Percentiles rank a stretch among this genome's conserved stretches.
Evolutionary conservation across 2,113 vertebrate genomes (phyloP).

Genomic region (Menidia beryllina): DNA sequence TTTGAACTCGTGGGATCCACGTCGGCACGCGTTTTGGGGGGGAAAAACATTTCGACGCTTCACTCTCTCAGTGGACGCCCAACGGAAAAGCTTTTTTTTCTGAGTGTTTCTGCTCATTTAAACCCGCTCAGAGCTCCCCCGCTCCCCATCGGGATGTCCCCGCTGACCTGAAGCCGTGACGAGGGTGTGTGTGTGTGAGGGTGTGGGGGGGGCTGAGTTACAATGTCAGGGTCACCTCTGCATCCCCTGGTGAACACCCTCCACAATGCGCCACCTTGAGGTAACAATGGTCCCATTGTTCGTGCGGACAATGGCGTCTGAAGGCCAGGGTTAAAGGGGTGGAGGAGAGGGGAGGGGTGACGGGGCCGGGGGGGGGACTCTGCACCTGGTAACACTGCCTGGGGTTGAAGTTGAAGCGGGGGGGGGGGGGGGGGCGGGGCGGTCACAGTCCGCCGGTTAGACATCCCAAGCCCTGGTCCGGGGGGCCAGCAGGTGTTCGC

Average conservation of each 20-base stretch:
- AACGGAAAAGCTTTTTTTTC: too few relatives aligned
- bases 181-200: conserved; percentile 20
- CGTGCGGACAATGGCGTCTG: conserved; percentile 71
- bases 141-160: conserved; percentile 27
- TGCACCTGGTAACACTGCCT: conserved; percentile 69
- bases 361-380: conserved; percentile 16
- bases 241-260: conserved; percentile 57
- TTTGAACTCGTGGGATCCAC: too few relatives aligned
- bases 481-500: conserved; percentile 2
- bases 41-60: too few relatives aligned
- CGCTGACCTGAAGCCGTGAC: conserved; percentile 51
- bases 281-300: conserved; percentile 79
- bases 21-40: too few relatives aligned
- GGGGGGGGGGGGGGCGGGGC: background rate
- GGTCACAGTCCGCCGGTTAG: conserved; percentile 65
- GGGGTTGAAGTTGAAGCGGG: conserved; percentile 35
- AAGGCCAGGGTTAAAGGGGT: conserved; percentile 68
- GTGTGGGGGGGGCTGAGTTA: conserved; percentile 49
- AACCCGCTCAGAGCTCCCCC: background rate
- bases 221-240: conserved; percentile 74
- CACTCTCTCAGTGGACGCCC: too few relatives aligned
- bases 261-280: conserved; percentile 77
- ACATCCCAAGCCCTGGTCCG: conserved; percentile 23
- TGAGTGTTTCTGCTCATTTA: too few relatives aligned
- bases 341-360: conserved; percentile 33